These are phyloP conservation scores for Amphiduros pacificus DNA, from an alignment of 2,888 invertebrate genomes.

Conservation along the genomic window DNA sequence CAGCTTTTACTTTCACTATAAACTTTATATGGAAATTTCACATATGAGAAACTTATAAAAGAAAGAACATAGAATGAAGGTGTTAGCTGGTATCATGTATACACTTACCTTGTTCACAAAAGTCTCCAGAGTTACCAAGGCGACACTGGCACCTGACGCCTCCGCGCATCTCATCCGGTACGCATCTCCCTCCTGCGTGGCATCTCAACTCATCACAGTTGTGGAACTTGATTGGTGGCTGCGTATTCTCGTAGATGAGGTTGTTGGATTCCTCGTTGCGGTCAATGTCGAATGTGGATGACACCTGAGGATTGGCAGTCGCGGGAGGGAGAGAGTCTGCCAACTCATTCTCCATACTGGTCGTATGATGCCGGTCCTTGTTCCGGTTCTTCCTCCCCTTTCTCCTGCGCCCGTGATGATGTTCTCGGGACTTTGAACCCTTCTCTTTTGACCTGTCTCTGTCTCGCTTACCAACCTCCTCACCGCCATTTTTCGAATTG, in stretches of 20 bases:
- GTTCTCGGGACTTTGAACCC: not conserved
- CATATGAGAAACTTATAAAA: too few species aligned
- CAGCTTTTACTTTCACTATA: too few species aligned
- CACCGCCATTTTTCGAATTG: not conserved
- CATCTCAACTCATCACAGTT: constrained; percentile 27
- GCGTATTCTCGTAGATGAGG: constrained; percentile 4
- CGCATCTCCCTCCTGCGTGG: constrained; percentile 33
- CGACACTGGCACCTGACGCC: constrained; percentile 75
- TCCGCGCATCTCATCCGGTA: constrained; percentile 37
- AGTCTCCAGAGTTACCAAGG: constrained; percentile 84
- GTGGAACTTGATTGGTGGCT: constrained; percentile 9
- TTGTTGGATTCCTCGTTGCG: constrained; percentile 14
- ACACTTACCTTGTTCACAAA: constrained; percentile 78
- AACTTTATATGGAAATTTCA: too few species aligned
- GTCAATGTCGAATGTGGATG: too few species aligned
- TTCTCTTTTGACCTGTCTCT: not conserved
- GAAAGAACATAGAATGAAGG: too few species aligned
- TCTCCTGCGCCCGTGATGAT: constrained; percentile 1
- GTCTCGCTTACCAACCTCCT: not conserved
- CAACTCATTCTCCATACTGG: not conserved
- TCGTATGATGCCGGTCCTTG: constrained; percentile 3
- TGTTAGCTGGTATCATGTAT: too few species aligned
- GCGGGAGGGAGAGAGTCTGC: constrained; percentile 2
- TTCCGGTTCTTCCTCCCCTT: constrained; percentile 8
- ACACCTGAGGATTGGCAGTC: not conserved